phyloP scores from a whole-genome alignment of 2,113 vertebrate species.

The Grallaria varia region DNA sequence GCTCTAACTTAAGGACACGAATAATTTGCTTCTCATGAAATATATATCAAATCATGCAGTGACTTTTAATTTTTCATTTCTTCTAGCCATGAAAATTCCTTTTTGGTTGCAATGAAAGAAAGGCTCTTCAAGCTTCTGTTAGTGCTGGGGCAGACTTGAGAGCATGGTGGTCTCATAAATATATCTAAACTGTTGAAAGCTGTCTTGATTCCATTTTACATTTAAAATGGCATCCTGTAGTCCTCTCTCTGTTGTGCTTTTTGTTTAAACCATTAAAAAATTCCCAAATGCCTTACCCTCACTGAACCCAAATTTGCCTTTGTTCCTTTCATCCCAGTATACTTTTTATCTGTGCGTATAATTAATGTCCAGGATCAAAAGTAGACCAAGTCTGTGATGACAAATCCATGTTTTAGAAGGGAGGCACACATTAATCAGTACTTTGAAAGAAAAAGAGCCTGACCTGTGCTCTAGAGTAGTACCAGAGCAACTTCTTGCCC shows the following conservation, averaged over 20 bases:
- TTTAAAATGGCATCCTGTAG: background rate
- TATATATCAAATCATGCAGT: background rate
- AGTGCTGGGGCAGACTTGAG: background rate
- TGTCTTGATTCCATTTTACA: background rate
- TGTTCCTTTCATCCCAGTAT: constrained; percentile 11
- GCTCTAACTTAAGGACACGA: background rate
- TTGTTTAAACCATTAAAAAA: background rate
- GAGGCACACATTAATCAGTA: background rate
- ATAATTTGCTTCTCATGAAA: background rate
- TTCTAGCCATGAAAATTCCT: background rate
- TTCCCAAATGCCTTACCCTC: background rate
- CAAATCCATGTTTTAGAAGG: constrained; percentile 9
- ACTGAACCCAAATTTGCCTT: background rate
- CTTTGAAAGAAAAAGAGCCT: background rate
- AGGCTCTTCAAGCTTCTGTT: background rate
- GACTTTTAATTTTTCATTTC: constrained; percentile 1
- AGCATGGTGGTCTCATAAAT: background rate
- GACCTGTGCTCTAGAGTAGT: background rate
- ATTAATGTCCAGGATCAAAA: constrained; percentile 28
- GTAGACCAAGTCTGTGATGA: background rate
- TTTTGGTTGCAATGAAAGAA: background rate
- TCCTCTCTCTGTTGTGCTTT: background rate
- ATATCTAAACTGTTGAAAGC: background rate
- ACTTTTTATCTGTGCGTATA: background rate
- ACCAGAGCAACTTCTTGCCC: background rate